A percentile compares a stretch with the other conserved stretches of the same genome.
Conservation (phyloP, 2,797 vertebrate genomes). For the Sternarchorhynchus goeldii region DNA sequence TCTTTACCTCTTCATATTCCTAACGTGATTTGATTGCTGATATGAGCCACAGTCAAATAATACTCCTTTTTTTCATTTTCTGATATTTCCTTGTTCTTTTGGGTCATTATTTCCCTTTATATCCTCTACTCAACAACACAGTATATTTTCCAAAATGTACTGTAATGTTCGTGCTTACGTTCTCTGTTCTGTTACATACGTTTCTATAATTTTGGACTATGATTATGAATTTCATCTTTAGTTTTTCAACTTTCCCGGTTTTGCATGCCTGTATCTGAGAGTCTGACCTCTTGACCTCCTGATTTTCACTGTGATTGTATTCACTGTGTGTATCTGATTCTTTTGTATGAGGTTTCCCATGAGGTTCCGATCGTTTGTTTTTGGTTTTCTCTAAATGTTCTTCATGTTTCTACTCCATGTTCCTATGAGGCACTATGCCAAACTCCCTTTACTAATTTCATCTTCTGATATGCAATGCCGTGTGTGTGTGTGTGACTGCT, state of each 20-base stretch:
- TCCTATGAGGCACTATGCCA: no score
- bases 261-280: conserved; percentile 50
- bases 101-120: conserved; percentile 11
- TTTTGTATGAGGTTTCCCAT: conserved; percentile 3
- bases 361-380: background rate
- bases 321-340: conserved; percentile 30
- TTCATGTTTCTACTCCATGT: background rate
- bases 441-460: conserved; percentile 49
- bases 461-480: conserved; percentile 63
- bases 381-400: background rate
- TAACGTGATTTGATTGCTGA: conserved; percentile 62
- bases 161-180: conserved; percentile 30
- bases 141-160: conserved; percentile 20
- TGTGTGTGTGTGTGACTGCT: conserved; percentile 65
- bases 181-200: conserved; percentile 17
- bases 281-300: conserved; percentile 19
- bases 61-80: conserved; percentile 71
- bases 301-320: conserved; percentile 41
- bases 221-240: background rate
- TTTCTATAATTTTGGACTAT: background rate
- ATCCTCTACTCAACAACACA: conserved; percentile 12
- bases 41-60: conserved; percentile 67
- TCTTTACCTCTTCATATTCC: conserved; percentile 69
- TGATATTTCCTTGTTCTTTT: conserved; percentile 41
- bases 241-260: conserved; percentile 10